These are phyloP conservation scores for Bombus pascuorum DNA, from an alignment of 1,140 invertebrate species.

Conservation along the genomic window DNA sequence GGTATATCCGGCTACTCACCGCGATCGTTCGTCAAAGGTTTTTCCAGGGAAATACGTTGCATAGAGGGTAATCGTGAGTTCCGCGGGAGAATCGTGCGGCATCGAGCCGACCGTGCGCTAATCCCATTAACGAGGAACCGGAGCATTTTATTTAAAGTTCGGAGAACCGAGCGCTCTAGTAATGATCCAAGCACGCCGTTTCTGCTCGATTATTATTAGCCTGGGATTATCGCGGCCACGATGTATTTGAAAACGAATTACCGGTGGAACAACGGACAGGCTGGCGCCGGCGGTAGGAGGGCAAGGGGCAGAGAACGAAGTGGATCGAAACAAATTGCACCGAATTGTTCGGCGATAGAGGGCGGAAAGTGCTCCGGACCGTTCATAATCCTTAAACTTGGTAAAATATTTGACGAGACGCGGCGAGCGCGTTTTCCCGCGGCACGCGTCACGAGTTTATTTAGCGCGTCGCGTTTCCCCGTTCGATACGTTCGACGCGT, in stretches of 20 bases:
- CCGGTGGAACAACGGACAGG: not conserved
- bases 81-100: not conserved
- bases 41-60: not conserved
- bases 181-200: not conserved
- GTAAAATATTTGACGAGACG: constrained; percentile 49
- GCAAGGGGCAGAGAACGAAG: not conserved
- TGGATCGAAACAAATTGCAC: no score
- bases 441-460: not conserved
- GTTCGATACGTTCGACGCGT: not conserved
- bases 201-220: constrained; percentile 20
- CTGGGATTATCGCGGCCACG: not conserved
- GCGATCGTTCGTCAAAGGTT: not conserved
- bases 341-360: no score
- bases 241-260: constrained; percentile 9
- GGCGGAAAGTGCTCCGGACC: not conserved
- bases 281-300: no score
- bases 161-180: not conserved
- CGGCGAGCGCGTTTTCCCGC: not conserved
- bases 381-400: constrained; percentile 29
- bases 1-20: no score
- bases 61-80: not conserved
- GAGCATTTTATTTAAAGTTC: not conserved
- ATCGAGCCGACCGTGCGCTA: not conserved
- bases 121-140: constrained; percentile 1
- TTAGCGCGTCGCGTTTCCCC: not conserved